Evolutionary conservation across 2,113 vertebrate genomes (phyloP), one percentile per base, ranked within the genome.

Genomic region (Phasianus colchicus): DNA sequence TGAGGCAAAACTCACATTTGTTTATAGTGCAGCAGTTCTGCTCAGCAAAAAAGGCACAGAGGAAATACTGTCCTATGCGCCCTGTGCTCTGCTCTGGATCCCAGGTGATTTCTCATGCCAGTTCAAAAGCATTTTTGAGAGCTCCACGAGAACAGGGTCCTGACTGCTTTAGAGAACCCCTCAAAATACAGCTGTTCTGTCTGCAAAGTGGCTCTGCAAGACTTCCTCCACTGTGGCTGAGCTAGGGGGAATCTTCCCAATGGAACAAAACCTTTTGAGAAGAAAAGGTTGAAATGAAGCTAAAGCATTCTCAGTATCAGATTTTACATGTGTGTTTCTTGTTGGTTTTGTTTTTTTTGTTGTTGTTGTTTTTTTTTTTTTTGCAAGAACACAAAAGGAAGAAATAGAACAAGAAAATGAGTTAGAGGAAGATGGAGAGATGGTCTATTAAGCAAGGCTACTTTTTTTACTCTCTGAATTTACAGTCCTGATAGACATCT

Each of bases 401-500:
- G 83, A 90, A 88, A 80, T 57, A 88, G 85, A 91, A 90, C 48
- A 92, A 81, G 91, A 96, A 95, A 95, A 94, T 83, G 92, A 93
- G 92, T 42, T 94, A 66, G 83, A 86, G 72, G 42, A 88, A 90
- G 88, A 88, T 91, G 86, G 75, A 86, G 75, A 95, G 94, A 89
- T 67, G 91, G 67, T 88, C 89, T 93, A 40, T 93, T 83, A 88
- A 77, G 91, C 43, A 91, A 86, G 92, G 83, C 27, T 90, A 60
- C 85, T 45, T 86, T 80, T 94, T 94, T 95, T 86, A 34, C 42
- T 77, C 84, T 58, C 75, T 86, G 73, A 91, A 90, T 93, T 94
- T 90, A 89, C 69, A 86, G 60, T 88, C 69, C 85, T 92, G 94
- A 94, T 94, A 96, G 91, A 95, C 57, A 91, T 95, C 93, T 91